Conservation (phyloP, 2,797 vertebrate genomes). For the Eulemur albifrons region DNA sequence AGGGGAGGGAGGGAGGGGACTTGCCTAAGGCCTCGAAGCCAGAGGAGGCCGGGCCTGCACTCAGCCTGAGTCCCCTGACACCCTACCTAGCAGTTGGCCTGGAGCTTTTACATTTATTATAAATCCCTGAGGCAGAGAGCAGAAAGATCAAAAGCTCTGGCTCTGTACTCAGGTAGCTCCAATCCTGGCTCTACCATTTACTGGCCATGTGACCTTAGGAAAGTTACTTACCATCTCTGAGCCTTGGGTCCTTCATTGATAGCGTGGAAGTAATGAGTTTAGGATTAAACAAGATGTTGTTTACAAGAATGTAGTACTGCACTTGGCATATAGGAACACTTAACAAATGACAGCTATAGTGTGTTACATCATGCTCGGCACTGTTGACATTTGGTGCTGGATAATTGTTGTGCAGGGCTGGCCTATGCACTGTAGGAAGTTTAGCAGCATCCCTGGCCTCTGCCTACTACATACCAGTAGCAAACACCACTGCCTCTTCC, state of each 20-base stretch:
- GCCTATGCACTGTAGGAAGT: not conserved
- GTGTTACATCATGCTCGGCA: not conserved
- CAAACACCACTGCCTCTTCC: accelerated
- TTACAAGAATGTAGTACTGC: not conserved
- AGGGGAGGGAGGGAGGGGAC: not conserved
- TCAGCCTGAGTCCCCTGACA: not conserved
- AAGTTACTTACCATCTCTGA: conserved; percentile 11
- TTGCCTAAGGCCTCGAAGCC: conserved; percentile 4
- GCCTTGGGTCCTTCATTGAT: not conserved
- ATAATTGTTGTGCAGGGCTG: not conserved
- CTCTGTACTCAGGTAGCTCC: not conserved
- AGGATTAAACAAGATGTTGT: not conserved
- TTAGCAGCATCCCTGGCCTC: not conserved
- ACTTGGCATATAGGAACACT: not conserved
- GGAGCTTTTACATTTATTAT: conserved; percentile 19
- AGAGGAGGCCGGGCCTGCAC: not conserved
- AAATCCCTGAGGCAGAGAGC: not conserved
- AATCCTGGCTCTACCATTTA: not conserved
- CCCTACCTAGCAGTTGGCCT: not conserved
- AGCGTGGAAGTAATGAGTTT: not conserved
- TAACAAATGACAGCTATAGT: not conserved
- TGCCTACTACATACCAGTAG: not conserved
- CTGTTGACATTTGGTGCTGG: not conserved
- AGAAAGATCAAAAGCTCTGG: not conserved
- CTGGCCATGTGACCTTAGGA: not conserved